Percentiles rank a stretch among this genome's conserved stretches.
These are phyloP conservation scores for Lycia hirtaria DNA, from an alignment of 2,888 invertebrate genomes.

Conservation along the genomic window DNA sequence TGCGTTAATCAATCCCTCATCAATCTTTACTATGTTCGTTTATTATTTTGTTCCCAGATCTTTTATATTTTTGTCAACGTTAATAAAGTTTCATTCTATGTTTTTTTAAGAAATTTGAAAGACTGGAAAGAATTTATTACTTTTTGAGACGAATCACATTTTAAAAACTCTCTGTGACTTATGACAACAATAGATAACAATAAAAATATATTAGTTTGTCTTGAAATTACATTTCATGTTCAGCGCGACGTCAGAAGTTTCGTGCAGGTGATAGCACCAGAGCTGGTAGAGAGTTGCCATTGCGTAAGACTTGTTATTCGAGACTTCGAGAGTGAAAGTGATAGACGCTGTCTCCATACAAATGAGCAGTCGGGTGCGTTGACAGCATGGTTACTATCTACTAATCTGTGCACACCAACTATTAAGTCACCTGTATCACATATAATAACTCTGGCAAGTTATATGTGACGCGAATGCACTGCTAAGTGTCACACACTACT, in stretches of 20 bases:
- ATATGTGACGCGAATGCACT: constrained; percentile 42
- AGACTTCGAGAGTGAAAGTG: constrained; percentile 78
- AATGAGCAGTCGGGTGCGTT: constrained; percentile 75
- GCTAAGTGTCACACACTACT: constrained; percentile 75
- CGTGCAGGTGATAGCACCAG: constrained; percentile 58
- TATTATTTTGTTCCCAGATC: no score
- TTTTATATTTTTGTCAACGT: no score
- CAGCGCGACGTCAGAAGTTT: constrained; percentile 19
- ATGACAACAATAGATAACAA: no score
- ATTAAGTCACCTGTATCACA: constrained; percentile 16
- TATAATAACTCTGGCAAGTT: constrained; percentile 7
- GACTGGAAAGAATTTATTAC: no score
- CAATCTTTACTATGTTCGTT: no score
- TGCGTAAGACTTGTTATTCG: constrained; percentile 80
- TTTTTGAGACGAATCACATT: no score
- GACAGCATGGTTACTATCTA: constrained; percentile 33
- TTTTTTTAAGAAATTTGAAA: no score
- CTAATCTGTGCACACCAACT: constrained; percentile 23
- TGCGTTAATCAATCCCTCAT: no score
- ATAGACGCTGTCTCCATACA: constrained; percentile 79
- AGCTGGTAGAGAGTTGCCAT: constrained; percentile 72
- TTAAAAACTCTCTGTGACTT: no score
- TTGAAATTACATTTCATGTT: no score
- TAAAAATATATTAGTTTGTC: no score
- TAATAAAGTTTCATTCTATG: no score